Base-by-base conservation (phyloP, 2,888 invertebrate genomes). In the Reticulitermes lucifugus region DNA sequence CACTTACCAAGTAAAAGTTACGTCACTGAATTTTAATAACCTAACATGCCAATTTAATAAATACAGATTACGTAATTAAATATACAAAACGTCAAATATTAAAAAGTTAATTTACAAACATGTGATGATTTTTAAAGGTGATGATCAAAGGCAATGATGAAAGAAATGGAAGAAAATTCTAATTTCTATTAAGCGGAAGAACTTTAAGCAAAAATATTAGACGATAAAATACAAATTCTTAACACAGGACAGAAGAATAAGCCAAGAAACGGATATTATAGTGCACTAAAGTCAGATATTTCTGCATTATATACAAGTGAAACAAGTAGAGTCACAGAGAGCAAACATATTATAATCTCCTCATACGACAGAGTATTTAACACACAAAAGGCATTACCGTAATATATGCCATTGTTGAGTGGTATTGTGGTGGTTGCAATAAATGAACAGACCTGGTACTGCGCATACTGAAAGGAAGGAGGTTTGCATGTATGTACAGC, bases 31-130 rank as follows among this genome's bases (percentile, higher is more conserved):
- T 80, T 14, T 41, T 41, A 80, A 35, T 59, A 81, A n/a, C 81
- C 81, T 81, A 81, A 81, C 81, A 81, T 81, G 81, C 81, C 43
- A 65, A 70, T 70, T n/a, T 81, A 81, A 70, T 35, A 81, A n/a
- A 65, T 43, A 25, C 65, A 75, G 29, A 21, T 71, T 73, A 41
- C 2, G 41, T 73, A 2, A 73, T 73, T 65, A 65, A 65, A 65
- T 46, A 70, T 70, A 43, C 70, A 81, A 81, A 81, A 81, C 35
- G 70, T 81, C n/a, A 79, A 55, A 59, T 79, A 59, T 79, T 79
- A 59, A 29, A 35, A 29, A n/a, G 9, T 55, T 81, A 81, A 22
- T 70, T 81, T 65, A 70, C 60, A 60, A 65, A 46, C 70, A 81
- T 81, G 25, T 81, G 70, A 29, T 43, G 59, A 41, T 81, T 29